phyloP scores from a whole-genome alignment of 2,797 vertebrate genomes.

The Danio jaintianensis region DNA sequence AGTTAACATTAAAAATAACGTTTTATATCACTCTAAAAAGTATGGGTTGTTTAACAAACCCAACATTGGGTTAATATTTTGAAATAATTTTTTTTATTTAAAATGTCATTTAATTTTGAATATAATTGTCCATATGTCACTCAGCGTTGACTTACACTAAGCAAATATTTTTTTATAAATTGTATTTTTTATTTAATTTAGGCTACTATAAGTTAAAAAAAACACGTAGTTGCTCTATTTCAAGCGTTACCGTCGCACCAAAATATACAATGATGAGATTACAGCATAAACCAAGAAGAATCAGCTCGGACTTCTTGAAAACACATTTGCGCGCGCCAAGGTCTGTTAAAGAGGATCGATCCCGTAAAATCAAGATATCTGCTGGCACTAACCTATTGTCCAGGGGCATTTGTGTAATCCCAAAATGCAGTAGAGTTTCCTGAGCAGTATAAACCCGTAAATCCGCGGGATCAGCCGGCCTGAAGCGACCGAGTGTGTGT shows the following conservation, averaged over 20 bases:
- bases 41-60: too few species aligned
- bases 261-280: constrained; percentile 5
- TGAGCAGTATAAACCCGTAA: constrained; percentile 82
- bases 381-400: constrained; percentile 74
- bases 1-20: too few species aligned
- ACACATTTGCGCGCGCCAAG: constrained; percentile 41
- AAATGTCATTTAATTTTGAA: too few species aligned
- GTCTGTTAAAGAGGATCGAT: constrained; percentile 49
- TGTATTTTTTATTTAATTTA: too few species aligned
- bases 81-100: too few species aligned
- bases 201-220: too few species aligned
- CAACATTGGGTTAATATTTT: too few species aligned
- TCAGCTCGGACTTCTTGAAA: constrained; percentile 47
- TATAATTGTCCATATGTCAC: too few species aligned
- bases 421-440: constrained; percentile 86
- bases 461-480: constrained; percentile 83
- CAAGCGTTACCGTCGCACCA: not conserved
- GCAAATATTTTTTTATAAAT: too few species aligned
- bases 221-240: too few species aligned
- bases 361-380: constrained; percentile 74
- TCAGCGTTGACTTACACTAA: too few species aligned
- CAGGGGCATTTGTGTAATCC: constrained; percentile 86
- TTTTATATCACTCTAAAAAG: too few species aligned
- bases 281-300: constrained; percentile 21
- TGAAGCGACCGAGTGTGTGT: constrained; percentile 57